Evolutionary conservation across 1,140 invertebrate genomes (phyloP).

Genomic region (Diuraphis noxia): DNA sequence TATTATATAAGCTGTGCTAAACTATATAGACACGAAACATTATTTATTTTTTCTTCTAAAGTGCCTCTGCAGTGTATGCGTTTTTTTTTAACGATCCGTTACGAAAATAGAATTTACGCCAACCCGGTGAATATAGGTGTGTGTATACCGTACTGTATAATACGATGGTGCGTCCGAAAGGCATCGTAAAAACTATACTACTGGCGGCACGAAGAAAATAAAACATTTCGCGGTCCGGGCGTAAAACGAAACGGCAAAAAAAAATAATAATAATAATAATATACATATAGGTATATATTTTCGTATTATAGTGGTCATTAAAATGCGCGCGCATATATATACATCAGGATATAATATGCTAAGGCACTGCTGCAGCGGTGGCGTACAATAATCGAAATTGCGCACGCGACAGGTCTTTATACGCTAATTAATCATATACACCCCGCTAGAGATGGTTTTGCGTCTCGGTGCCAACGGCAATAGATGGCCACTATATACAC

Average conservation of each 20-base stretch:
- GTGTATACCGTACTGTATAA: not conserved
- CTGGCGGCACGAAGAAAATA: conserved; percentile 33
- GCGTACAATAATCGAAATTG: conserved; percentile 41
- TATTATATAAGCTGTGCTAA: not conserved
- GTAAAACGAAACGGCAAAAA: conserved; percentile 21
- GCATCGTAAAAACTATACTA: conserved; percentile 15
- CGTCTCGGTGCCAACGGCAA: conserved; percentile 24
- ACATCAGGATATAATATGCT: not conserved
- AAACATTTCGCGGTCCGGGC: conserved; percentile 24
- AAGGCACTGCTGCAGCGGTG: not conserved
- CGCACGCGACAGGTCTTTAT: conserved; percentile 52
- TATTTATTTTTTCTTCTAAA: not conserved
- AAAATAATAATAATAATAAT: not conserved
- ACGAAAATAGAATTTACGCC: conserved; percentile 47
- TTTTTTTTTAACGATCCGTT: conserved; percentile 42
- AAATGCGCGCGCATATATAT: not conserved
- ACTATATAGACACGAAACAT: not conserved
- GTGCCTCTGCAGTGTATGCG: not conserved
- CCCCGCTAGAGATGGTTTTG: not conserved
- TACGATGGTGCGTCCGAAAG: not conserved
- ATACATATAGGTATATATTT: not conserved
- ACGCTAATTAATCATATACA: conserved; percentile 50
- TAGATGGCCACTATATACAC: not conserved
- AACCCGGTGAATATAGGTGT: conserved; percentile 19
- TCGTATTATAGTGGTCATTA: conserved; percentile 5